Evolutionary conservation across 1,140 invertebrate genomes (phyloP).

Genomic region (Penaeus chinensis): DNA sequence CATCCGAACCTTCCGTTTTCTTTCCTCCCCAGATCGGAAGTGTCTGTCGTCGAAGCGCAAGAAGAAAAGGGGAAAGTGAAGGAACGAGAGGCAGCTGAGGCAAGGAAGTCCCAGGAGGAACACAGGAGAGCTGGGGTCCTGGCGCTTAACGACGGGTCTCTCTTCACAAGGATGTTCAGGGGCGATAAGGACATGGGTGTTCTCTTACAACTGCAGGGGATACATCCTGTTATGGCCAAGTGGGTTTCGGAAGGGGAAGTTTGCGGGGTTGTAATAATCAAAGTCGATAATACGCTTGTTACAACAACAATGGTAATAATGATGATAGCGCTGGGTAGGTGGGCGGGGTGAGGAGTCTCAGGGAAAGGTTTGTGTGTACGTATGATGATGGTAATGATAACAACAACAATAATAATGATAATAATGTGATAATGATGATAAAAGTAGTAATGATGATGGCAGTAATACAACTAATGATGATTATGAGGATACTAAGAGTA

Average conservation of each 20-base stretch:
- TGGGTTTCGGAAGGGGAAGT: neutral
- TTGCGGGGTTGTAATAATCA: neutral
- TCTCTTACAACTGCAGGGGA: constrained; percentile 40
- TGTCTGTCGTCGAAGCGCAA: constrained; percentile 34
- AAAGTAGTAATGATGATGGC: no score
- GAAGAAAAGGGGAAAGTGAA: constrained; percentile 24
- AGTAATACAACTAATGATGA: no score
- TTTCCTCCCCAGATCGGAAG: constrained; percentile 19
- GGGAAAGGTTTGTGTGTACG: no score
- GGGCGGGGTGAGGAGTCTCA: no score
- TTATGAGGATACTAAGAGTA: no score
- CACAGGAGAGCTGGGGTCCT: constrained; percentile 41
- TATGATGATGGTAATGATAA: no score
- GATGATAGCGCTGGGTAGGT: no score
- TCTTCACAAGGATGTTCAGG: constrained; percentile 49
- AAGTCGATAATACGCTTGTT: no score
- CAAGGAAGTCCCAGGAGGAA: constrained; percentile 11
- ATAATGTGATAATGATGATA: no score
- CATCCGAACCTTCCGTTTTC: neutral
- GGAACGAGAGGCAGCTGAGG: constrained; percentile 20
- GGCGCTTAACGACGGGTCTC: constrained; percentile 49
- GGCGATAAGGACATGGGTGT: constrained; percentile 54
- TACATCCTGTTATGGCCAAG: constrained; percentile 48
- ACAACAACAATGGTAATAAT: no score
- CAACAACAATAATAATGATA: no score